Evolutionary conservation across 2,888 invertebrate genomes (phyloP).

Genomic region (Mallateleia sp.): DNA sequence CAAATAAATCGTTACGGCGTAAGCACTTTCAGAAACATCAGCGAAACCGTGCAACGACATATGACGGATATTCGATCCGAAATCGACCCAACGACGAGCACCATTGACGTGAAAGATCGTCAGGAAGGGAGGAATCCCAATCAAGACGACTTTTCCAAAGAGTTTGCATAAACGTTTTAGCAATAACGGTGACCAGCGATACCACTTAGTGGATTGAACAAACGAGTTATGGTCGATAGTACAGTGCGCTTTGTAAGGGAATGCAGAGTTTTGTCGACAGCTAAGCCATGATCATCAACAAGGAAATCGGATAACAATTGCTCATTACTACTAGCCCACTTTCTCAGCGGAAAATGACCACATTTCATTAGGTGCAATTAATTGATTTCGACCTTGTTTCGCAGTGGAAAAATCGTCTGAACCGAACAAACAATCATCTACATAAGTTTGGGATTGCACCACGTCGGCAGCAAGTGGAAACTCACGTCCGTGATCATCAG

Average conservation of each 20-base stretch:
- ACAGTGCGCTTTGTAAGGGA: not conserved
- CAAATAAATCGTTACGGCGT: too few relatives aligned
- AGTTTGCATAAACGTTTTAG: not conserved
- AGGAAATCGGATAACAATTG: not conserved
- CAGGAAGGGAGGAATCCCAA: too few relatives aligned
- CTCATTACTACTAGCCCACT: not conserved
- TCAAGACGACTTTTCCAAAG: not conserved
- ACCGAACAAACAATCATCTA: constrained; percentile 59
- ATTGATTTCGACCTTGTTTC: constrained; percentile 12
- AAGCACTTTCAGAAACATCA: too few relatives aligned
- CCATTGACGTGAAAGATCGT: too few relatives aligned
- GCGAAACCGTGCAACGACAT: too few relatives aligned
- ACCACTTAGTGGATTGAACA: not conserved
- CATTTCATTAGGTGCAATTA: not conserved
- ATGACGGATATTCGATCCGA: too few relatives aligned
- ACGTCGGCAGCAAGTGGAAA: constrained; percentile 13
- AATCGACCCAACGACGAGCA: too few relatives aligned
- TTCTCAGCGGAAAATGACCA: not conserved
- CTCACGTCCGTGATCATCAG: constrained; percentile 5
- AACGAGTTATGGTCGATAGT: not conserved
- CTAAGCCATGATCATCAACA: not conserved
- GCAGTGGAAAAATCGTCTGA: constrained; percentile 18
- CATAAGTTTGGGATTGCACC: constrained; percentile 22
- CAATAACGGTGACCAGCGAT: not conserved
- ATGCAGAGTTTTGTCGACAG: not conserved